These are phyloP conservation scores for Pandemis cinnamomeana DNA, from an alignment of 2,888 invertebrate genomes.

Conservation along the genomic window DNA sequence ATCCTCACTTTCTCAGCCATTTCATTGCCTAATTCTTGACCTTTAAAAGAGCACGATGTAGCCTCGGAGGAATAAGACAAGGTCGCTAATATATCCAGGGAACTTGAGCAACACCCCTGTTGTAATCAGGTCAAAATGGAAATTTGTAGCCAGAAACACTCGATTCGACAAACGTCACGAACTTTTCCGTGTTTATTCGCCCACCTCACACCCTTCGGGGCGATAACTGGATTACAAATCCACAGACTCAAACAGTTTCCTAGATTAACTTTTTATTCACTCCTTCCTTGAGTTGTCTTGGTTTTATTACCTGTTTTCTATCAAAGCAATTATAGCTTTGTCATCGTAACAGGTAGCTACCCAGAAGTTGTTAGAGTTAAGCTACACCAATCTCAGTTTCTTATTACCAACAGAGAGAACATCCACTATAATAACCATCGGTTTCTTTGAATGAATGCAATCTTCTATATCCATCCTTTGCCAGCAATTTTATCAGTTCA, in stretches of 20 bases:
- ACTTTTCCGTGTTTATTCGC: conserved; percentile 34
- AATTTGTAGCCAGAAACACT: conserved; percentile 33
- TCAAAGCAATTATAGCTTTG: background rate
- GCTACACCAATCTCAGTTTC: background rate
- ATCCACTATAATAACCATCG: background rate
- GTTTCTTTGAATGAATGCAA: background rate
- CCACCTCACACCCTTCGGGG: conserved; percentile 30
- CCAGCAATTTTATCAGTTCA: background rate
- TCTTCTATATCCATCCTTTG: background rate
- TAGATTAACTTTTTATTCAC: conserved; percentile 38
- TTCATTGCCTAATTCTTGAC: background rate
- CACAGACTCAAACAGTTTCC: conserved; percentile 34
- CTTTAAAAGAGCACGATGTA: background rate
- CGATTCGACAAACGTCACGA: conserved; percentile 30
- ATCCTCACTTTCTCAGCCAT: background rate
- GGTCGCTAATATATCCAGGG: background rate
- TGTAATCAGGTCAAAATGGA: conserved; percentile 34
- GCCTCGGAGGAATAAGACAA: too few relatives aligned
- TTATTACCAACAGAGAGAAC: background rate
- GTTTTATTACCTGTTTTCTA: background rate
- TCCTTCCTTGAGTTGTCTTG: background rate
- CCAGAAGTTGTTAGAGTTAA: background rate
- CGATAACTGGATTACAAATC: conserved; percentile 40
- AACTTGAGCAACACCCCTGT: conserved; percentile 6
- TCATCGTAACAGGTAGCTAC: background rate